Evolutionary conservation across 2,888 invertebrate genomes (phyloP).

Genomic region (Lamproptera curius): DNA sequence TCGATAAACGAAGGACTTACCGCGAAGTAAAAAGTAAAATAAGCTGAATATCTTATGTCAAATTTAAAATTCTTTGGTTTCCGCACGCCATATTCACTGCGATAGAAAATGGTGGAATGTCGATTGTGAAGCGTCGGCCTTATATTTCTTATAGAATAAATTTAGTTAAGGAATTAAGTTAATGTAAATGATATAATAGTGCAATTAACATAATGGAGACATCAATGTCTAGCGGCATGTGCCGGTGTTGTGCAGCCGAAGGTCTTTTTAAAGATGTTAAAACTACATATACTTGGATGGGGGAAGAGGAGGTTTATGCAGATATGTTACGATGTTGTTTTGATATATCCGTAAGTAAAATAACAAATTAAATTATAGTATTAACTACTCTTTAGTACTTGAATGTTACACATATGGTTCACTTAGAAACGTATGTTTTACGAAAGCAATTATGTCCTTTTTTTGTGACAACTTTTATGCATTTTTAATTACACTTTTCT

Average conservation of each 20-base stretch:
- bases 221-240: slow-evolving; percentile 49
- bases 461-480: no score
- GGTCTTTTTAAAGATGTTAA: slow-evolving; percentile 64
- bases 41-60: no score
- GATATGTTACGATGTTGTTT: slow-evolving; percentile 69
- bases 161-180: slow-evolving; percentile 24
- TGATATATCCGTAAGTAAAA: slow-evolving; percentile 54
- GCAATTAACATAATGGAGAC: slow-evolving; percentile 49
- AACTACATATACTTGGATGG: slow-evolving; percentile 64
- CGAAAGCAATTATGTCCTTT: no score
- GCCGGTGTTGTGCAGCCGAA: slow-evolving; percentile 68
- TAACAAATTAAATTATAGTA: no score
- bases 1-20: not conserved
- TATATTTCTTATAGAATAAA: slow-evolving; percentile 26
- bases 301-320: slow-evolving; percentile 61
- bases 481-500: no score
- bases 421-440: no score
- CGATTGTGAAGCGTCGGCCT: slow-evolving; percentile 39
- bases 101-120: slow-evolving; percentile 55
- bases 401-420: no score
- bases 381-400: no score
- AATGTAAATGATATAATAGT: slow-evolving; percentile 37
- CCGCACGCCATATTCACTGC: slow-evolving; percentile 10
- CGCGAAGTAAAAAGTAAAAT: not conserved
- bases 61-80: no score